phyloP scores from a whole-genome alignment of 2,888 invertebrate genomes.

The Chloroclystis v-ata region DNA sequence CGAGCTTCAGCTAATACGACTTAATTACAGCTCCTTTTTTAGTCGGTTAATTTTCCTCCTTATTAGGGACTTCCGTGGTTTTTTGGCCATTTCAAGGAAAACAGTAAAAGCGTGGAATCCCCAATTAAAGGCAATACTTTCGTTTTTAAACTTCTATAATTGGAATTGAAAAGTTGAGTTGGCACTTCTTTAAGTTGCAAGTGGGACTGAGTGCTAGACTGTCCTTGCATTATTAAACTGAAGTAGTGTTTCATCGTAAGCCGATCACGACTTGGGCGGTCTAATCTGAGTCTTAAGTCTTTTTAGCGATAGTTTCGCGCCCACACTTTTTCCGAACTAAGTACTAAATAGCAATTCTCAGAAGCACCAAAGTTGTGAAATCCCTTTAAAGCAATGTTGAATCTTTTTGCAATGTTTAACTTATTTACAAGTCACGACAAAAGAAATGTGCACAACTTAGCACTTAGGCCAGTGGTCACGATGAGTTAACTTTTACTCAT shows the following conservation, averaged over 20 bases:
- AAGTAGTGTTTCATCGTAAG: slow-evolving; percentile 1
- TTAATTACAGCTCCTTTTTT: slow-evolving; percentile 40
- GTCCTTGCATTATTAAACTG: slow-evolving; percentile 11
- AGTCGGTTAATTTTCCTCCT: slow-evolving; percentile 7
- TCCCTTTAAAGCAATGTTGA: neutral
- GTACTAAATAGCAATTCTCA: neutral
- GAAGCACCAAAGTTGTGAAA: neutral
- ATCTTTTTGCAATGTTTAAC: slow-evolving; percentile 10
- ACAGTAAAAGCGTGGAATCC: neutral
- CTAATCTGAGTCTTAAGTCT: neutral
- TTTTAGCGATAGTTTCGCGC: neutral
- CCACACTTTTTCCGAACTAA: neutral
- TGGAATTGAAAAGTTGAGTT: slow-evolving; percentile 10
- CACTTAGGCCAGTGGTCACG: slow-evolving; percentile 26
- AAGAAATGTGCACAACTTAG: slow-evolving; percentile 30
- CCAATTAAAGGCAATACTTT: neutral
- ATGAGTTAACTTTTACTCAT: slow-evolving; percentile 31
- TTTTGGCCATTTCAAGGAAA: neutral
- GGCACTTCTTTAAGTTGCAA: slow-evolving; percentile 2
- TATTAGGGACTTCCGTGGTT: slow-evolving; percentile 8
- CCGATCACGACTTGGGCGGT: slow-evolving; percentile 7
- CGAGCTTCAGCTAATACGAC: slow-evolving; percentile 27
- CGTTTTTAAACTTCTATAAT: neutral
- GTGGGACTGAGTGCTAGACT: neutral
- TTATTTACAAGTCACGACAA: slow-evolving; percentile 26